Base-by-base conservation (phyloP, 2,113 vertebrate species). In the Channa maculata region DNA sequence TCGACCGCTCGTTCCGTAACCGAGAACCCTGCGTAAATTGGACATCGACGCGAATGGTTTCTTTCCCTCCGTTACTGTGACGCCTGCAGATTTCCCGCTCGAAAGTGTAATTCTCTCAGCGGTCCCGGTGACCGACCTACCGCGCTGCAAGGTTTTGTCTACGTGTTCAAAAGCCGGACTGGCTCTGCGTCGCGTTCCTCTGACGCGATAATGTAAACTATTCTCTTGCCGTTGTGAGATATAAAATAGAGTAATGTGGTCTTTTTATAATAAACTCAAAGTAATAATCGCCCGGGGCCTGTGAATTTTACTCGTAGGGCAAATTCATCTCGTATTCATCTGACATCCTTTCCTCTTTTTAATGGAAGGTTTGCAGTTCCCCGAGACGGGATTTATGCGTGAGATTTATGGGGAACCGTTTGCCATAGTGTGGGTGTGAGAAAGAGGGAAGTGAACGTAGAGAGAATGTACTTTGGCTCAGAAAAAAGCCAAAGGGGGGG, bases 301-400 rank as follows among this genome's bases (percentile, higher is more conserved):
- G 52, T 75, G 76, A 83, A 84, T 87, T 85, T 82, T 84, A 86
- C 86, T 90, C 79, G 83, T 62, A 46, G 74, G 76, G 73, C 78
- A 84, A 89, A 88, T 88, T 87, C 72, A 81, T 85, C 82, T 75
- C 71, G 69, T 86, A 81, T 86, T 89, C 79, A 83, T 80, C 66
- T 75, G 71, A 82, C 79, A 77, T 79, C 58, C 62, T 12, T 77
- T 79, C 77, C 74, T 63, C 44, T 80, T 83, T 88, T 84, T 88
- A 89, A 89, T 84, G 75, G 86, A 75, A 86, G 65, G 46, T 83
- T 68, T 65, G 75, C 64, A 70, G 89, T 89, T 89, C 65, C 58
- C 68, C 33, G 48, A 85, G 81, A 86, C 77, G 79, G 89, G 79
- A 73, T 75, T 74, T 80, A 70, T 65, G 60, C 52, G 53, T 43